Evolutionary conservation across 2,888 invertebrate genomes (phyloP).

Genomic region (Synergus itoensis): DNA sequence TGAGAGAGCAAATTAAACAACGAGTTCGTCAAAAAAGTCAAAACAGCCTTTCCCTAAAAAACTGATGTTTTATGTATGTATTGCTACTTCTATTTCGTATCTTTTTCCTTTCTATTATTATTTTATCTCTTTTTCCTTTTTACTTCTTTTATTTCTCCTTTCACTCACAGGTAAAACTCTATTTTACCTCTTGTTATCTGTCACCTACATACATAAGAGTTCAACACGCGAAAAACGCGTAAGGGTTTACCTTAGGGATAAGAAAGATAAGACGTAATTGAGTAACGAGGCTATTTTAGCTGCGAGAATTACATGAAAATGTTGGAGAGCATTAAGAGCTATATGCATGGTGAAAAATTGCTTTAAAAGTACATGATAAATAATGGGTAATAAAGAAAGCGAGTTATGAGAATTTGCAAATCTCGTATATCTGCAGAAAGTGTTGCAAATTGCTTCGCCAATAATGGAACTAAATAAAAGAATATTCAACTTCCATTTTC

Average conservation of each 20-base stretch:
- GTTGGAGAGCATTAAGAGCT: slow-evolving; percentile 8
- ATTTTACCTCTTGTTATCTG: slow-evolving; percentile 12
- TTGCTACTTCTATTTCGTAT: background rate
- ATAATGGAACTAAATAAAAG: background rate
- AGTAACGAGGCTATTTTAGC: slow-evolving; percentile 29
- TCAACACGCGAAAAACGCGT: slow-evolving; percentile 31
- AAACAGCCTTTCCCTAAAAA: background rate
- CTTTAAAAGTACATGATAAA: slow-evolving; percentile 24
- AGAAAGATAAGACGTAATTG: slow-evolving; percentile 36
- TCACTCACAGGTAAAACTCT: background rate
- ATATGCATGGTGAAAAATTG: slow-evolving; percentile 12
- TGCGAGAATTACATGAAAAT: slow-evolving; percentile 12
- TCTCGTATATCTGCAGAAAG: background rate
- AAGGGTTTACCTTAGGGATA: slow-evolving; percentile 25
- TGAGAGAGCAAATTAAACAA: background rate
- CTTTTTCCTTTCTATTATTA: background rate
- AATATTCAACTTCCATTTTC: background rate
- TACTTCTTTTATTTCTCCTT: background rate
- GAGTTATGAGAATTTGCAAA: slow-evolving; percentile 4
- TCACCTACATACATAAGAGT: background rate
- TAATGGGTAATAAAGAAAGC: background rate
- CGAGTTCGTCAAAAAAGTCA: background rate
- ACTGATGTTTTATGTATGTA: background rate
- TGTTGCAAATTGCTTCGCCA: background rate
- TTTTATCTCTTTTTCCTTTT: background rate